A percentile compares a stretch with the other conserved stretches of the same genome.
Evolutionary conservation across 2,888 invertebrate species (phyloP).

Genomic region (Autographa gamma): DNA sequence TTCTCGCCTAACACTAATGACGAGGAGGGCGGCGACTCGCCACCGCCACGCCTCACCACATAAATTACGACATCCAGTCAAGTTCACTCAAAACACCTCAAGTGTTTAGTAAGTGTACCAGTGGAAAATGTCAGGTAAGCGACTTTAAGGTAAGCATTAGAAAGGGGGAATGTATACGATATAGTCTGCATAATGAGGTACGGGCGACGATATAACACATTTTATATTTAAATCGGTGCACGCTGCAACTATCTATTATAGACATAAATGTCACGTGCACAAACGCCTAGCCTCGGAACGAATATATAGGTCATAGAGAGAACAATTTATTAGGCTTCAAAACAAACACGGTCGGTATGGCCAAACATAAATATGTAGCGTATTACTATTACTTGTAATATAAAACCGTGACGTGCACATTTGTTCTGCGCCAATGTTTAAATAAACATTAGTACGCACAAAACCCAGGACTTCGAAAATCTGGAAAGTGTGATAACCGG

Average conservation of each 20-base stretch:
- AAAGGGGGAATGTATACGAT: conserved; percentile 11
- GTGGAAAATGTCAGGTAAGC: conserved; percentile 42
- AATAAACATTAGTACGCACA: background rate
- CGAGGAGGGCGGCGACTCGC: conserved; percentile 66
- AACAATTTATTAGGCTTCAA: conserved; percentile 1
- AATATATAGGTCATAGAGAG: conserved; percentile 4
- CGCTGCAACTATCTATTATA: background rate
- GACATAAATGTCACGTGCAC: background rate
- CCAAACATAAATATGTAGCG: background rate
- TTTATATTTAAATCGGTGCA: background rate
- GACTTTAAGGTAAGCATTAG: conserved; percentile 34
- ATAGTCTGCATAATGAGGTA: conserved; percentile 3
- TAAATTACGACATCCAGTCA: conserved; percentile 65
- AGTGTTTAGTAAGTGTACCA: conserved; percentile 52
- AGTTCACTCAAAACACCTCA: conserved; percentile 49
- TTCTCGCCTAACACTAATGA: conserved; percentile 77
- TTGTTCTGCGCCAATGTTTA: background rate
- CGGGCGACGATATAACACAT: background rate
- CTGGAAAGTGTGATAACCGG: conserved; percentile 6
- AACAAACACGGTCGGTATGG: background rate
- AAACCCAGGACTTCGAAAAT: background rate
- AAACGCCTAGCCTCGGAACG: background rate
- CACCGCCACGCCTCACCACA: conserved; percentile 62
- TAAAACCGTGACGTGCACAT: background rate
- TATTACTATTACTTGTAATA: background rate